Base-by-base conservation (phyloP, 2,113 vertebrate genomes). In the Mustela lutreola region DNA sequence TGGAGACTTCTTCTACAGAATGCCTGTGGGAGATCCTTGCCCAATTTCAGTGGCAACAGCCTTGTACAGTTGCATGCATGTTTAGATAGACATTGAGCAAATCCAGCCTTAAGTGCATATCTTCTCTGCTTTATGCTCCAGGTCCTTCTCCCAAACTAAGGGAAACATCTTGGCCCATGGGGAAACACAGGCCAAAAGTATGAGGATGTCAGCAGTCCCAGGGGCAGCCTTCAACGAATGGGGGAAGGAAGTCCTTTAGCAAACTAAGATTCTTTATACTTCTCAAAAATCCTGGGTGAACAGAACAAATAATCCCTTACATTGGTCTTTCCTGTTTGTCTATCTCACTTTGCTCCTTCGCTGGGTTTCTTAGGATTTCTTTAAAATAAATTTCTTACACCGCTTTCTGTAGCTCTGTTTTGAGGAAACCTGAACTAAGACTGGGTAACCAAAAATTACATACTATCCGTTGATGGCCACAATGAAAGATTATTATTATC, bases 81-180 rank as follows among this genome's bases (percentile, higher is more conserved):
- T 62, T 48, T 80, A 71, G 82, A 75, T 5, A 39, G 31, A 56
- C 45, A 24, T 6, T 5, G 8, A 89, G 15, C 70, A 39, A n/a
- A n/a, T 67, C 58, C 36, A 75, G 0, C 28, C 36, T 63, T n/a
- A 63, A 26, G 33, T 65, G 8, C 33, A 16, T 11, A 3, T 36
- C 42, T 82, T 97, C 48, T 86, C 82, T 90, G 22, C 36, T 76
- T 97, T 95, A 45, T 53, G 24, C 5, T 11, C 21, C 53, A 75
- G 16, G 33, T 5, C 45, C 31, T 58, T 94, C n/a, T 85, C 19
- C 58, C 50, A 96, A 93, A 48, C 19, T 6, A n/a, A 71, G 19
- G 16, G n/a, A 65, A 45, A 16, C 15, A 14, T 18, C 48, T n/a
- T 50, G 75, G n/a, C 18, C 24, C 33, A 78, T 6, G 39, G 62